Percentiles rank a stretch among this genome's conserved stretches.
These are phyloP conservation scores for Macroglossus sobrinus DNA, from an alignment of 2,113 vertebrate species.

Conservation along the genomic window DNA sequence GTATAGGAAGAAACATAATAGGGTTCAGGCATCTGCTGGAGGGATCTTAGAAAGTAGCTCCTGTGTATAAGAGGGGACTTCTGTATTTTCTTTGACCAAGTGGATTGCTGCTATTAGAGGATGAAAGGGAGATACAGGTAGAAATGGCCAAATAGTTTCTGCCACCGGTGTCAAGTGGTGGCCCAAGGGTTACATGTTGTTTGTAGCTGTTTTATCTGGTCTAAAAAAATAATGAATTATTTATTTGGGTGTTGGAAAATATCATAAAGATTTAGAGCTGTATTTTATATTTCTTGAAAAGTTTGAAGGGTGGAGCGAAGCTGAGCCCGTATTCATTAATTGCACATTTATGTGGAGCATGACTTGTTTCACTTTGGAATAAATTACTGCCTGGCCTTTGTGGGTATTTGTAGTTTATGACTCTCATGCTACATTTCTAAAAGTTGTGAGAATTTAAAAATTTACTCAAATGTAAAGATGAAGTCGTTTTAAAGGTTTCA, in stretches of 20 bases:
- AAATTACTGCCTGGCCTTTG: background rate
- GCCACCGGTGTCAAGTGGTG: background rate
- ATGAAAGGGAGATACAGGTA: background rate
- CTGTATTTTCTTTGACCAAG: background rate
- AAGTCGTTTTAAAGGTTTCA: background rate
- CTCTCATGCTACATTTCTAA: background rate
- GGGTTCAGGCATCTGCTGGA: background rate
- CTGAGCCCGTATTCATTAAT: background rate
- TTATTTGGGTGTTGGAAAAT: background rate
- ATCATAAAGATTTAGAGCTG: background rate
- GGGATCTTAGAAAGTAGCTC: background rate
- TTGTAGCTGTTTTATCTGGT: background rate
- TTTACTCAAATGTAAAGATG: background rate
- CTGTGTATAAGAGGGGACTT: background rate
- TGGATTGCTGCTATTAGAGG: background rate
- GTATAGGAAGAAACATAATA: background rate
- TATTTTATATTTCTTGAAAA: background rate
- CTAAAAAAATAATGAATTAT: background rate
- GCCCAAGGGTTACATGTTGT: background rate
- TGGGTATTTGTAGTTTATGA: background rate
- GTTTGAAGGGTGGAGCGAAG: background rate
- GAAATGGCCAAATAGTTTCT: background rate
- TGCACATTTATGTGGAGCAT: background rate
- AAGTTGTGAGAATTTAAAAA: background rate
- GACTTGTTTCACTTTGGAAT: background rate